Percentiles rank a stretch among this genome's conserved stretches.
phyloP scores from a whole-genome alignment of 30 jellyfish, hydroid and myxozoan genomes.

The Catostylus mosaicus region DNA sequence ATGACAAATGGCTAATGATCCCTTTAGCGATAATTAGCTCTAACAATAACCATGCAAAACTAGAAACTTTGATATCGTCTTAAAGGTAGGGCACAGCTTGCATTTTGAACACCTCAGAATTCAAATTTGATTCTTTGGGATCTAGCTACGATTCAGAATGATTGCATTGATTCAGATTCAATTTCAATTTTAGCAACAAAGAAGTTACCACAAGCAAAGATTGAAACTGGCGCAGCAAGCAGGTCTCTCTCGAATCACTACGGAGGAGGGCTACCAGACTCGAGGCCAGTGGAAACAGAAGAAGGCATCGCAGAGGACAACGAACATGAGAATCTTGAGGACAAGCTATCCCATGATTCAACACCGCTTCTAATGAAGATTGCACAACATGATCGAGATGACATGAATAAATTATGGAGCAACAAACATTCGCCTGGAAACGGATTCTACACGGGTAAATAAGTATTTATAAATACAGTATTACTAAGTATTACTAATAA shows the following conservation, averaged over 20 bases:
- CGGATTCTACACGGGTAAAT: constrained; percentile 88
- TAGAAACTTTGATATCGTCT: too few relatives aligned
- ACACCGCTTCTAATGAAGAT: constrained; percentile 83
- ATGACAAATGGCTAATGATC: too few relatives aligned
- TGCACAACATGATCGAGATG: constrained; percentile 87
- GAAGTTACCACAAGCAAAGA: not conserved
- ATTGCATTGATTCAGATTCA: too few relatives aligned
- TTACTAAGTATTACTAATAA: too few relatives aligned
- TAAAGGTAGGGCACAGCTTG: too few relatives aligned
- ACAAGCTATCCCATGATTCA: constrained; percentile 67
- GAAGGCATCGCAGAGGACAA: constrained; percentile 71
- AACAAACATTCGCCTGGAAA: constrained; percentile 89
- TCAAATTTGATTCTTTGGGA: too few relatives aligned
- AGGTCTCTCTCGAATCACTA: constrained; percentile 48
- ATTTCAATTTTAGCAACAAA: not conserved
- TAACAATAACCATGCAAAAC: too few relatives aligned
- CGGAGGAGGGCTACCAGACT: constrained; percentile 53
- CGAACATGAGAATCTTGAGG: constrained; percentile 58
- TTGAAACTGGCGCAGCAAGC: constrained; percentile 17
- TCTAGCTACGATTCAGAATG: too few relatives aligned
- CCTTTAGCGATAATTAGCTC: too few relatives aligned
- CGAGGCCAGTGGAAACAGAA: constrained; percentile 66
- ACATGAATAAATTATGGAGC: constrained; percentile 79
- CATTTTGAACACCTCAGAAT: too few relatives aligned
- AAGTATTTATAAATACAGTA: too few relatives aligned